These are phyloP conservation scores for Drosophila putrida DNA, from an alignment of 2,888 invertebrate species.

Conservation along the genomic window DNA sequence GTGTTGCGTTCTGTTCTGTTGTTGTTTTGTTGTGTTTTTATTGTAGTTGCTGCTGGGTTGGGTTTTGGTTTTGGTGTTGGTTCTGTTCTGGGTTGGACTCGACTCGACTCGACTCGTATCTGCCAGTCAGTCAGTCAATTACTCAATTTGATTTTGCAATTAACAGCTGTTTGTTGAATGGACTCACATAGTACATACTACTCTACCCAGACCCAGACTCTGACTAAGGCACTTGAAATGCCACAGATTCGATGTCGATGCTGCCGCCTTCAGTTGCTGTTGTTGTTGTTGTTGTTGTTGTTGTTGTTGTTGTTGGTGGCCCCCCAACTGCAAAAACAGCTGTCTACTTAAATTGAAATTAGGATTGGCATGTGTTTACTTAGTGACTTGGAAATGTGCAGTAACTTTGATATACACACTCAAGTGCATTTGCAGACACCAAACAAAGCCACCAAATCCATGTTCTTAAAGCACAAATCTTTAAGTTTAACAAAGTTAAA, in stretches of 20 bases:
- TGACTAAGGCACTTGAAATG: constrained; percentile 54
- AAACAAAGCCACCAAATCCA: neutral
- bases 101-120: constrained; percentile 35
- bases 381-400: constrained; percentile 52
- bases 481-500: neutral
- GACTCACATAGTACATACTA: constrained; percentile 12
- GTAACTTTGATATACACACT: constrained; percentile 19
- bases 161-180: constrained; percentile 66
- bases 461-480: neutral
- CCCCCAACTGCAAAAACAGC: constrained; percentile 38
- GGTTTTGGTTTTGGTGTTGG: neutral
- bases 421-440: constrained; percentile 31
- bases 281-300: no score
- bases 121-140: constrained; percentile 57
- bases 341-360: constrained; percentile 55
- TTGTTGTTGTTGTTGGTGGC: constrained; percentile 1
- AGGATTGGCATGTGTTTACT: constrained; percentile 55
- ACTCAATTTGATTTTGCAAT: constrained; percentile 77
- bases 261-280: constrained; percentile 15
- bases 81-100: constrained; percentile 26
- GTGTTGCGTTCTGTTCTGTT: constrained; percentile 10
- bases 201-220: constrained; percentile 12
- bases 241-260: constrained; percentile 22
- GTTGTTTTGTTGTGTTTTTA: neutral
- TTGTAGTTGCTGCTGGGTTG: constrained; percentile 3